Conservation (phyloP, 2,888 invertebrate genomes). For the Lissocephala sabroskyi region DNA sequence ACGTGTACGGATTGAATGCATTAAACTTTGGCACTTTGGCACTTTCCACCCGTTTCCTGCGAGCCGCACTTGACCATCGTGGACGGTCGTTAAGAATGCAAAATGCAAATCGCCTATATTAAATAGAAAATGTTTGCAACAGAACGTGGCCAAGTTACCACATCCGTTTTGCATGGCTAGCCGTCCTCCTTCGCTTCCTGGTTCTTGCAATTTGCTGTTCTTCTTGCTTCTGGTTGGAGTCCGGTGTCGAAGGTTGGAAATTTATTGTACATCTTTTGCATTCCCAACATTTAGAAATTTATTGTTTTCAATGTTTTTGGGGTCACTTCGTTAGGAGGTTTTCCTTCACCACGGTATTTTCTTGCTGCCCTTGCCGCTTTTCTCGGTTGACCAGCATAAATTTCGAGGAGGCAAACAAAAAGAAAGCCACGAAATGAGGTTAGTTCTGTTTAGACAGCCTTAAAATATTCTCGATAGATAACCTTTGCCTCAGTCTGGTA, state of each 20-base stretch:
- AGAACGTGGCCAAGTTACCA: too few species aligned
- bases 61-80: constrained; percentile 18
- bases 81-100: constrained; percentile 14
- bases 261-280: constrained; percentile 56
- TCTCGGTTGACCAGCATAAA: constrained; percentile 44
- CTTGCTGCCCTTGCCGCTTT: background rate
- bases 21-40: background rate
- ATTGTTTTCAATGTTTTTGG: constrained; percentile 55
- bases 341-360: background rate
- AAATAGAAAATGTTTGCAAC: constrained; percentile 26
- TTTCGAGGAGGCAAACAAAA: too few species aligned
- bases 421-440: constrained; percentile 57
- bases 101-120: constrained; percentile 24
- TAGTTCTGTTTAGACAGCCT: constrained; percentile 49
- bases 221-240: constrained; percentile 11
- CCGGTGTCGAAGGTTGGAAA: constrained; percentile 36
- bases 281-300: constrained; percentile 54
- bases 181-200: background rate
- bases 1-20: too few species aligned
- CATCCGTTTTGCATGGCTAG: too few species aligned
- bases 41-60: too few species aligned
- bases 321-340: constrained; percentile 40
- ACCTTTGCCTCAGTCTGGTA: background rate
- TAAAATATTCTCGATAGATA: background rate
- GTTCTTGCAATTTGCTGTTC: background rate